A percentile compares a stretch with the other conserved stretches of the same genome.
Evolutionary conservation across 2,888 invertebrate species (phyloP).

Genomic region (Scaptodrosophila latifasciaeformis): DNA sequence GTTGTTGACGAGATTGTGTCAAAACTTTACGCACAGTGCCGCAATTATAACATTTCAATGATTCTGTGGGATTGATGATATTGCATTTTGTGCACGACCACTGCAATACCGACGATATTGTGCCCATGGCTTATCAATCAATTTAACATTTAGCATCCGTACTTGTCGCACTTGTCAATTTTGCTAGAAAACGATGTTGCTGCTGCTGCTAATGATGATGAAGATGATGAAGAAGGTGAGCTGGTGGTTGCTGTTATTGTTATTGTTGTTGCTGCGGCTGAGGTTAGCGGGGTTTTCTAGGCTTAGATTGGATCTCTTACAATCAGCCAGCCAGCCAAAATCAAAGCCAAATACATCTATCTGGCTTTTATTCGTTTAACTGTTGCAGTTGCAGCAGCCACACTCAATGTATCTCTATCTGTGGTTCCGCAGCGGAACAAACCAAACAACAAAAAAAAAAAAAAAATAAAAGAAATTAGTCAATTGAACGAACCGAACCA

Average conservation of each 20-base stretch:
- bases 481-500: too few relatives aligned
- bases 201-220: neutral
- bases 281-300: neutral
- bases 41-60: conserved; percentile 88
- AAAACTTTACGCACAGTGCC: conserved; percentile 79
- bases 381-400: conserved; percentile 60
- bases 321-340: too few relatives aligned
- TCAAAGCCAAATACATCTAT: conserved; percentile 18
- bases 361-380: conserved; percentile 43
- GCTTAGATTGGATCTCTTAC: too few relatives aligned
- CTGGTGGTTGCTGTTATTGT: neutral
- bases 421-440: too few relatives aligned
- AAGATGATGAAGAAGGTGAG: neutral
- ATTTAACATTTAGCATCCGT: neutral
- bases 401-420: conserved; percentile 16
- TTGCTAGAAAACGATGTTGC: neutral
- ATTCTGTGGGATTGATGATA: conserved; percentile 92
- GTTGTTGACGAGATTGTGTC: too few relatives aligned
- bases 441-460: too few relatives aligned
- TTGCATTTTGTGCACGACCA: conserved; percentile 93
- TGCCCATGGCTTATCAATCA: conserved; percentile 82
- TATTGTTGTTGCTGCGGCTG: neutral
- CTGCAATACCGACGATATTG: conserved; percentile 94
- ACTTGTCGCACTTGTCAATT: neutral
- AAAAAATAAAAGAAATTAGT: too few relatives aligned